These are phyloP conservation scores for Andrena cerasifolii DNA, from an alignment of 1,140 invertebrate genomes.

Conservation along the genomic window DNA sequence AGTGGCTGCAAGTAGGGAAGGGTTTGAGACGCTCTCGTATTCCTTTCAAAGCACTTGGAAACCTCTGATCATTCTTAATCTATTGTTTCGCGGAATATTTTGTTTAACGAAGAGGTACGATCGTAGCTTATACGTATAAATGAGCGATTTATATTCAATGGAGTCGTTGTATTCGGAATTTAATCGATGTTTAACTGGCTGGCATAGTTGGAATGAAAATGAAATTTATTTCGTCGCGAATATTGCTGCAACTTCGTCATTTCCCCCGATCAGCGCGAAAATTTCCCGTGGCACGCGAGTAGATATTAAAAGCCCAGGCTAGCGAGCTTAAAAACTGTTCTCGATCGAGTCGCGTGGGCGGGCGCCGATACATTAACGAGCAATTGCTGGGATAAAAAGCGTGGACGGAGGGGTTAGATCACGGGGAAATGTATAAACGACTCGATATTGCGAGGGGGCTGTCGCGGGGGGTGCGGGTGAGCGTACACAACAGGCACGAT, in stretches of 20 bases:
- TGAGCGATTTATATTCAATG: too few relatives aligned
- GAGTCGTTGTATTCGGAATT: neutral
- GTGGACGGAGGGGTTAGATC: neutral
- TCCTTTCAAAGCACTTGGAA: neutral
- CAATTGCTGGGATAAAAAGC: slow-evolving; percentile 24
- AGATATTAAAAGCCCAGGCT: slow-evolving; percentile 28
- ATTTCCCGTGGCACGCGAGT: neutral
- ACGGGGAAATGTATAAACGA: slow-evolving; percentile 41
- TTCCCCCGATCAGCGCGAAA: neutral
- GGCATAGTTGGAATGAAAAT: neutral
- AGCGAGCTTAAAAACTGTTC: slow-evolving; percentile 38
- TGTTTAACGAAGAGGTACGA: too few relatives aligned
- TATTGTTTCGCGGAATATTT: too few relatives aligned
- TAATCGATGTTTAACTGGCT: neutral
- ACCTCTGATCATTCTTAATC: neutral
- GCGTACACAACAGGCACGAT: slow-evolving; percentile 19
- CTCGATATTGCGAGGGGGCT: slow-evolving; percentile 6
- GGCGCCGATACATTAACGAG: slow-evolving; percentile 38
- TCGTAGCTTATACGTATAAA: neutral
- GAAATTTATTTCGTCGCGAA: slow-evolving; percentile 26
- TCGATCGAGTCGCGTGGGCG: neutral
- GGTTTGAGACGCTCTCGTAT: neutral
- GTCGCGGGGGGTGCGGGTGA: neutral
- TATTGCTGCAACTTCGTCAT: slow-evolving; percentile 11
- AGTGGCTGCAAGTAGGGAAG: neutral